Base-by-base conservation (phyloP, 2,113 vertebrate species). In the Ursus arctos region DNA sequence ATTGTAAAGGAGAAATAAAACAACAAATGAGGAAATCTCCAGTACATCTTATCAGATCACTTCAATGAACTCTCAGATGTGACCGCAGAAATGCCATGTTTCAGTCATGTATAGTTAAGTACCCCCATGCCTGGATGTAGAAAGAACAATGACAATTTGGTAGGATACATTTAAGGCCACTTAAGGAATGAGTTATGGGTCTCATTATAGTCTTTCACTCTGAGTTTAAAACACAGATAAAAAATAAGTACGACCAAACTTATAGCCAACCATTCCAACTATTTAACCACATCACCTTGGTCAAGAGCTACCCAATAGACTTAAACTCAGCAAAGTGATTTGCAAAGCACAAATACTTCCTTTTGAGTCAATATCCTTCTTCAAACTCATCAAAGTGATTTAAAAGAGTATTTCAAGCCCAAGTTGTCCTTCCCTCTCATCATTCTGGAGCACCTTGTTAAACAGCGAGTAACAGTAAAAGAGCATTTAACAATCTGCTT, bases 401-500 rank as follows among this genome's bases (percentile, higher is more conserved):
- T 95, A 97, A 69, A 98, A 69, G 93, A 93, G 83, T 59, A 89
- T 26, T 82, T 96, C 28, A 65, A 91, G 61, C 61, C 81, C 9
- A 97, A 80, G 82, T 77, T 93, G 10, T 82, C 85, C 49, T 96
- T 96, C 74, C 88, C 71, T 94, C 92, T 95, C 93, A 91, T 28
- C 93, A 94, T n/a, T 71, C 53, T 51, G 87, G 95, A 98, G 63
- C 83, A 98, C 86, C 93, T 98, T 98, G 97, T 97, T 95, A 97
- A 98, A 97, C 91, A 97, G 69, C 77, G 8, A 97, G 81, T 63
- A 94, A 91, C 51, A 6, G 91, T 85, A 97, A 87, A 92, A 94
- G 95, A 79, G 33, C 86, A 88, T 97, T 98, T 97, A 98, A 88
- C 98, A 97, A 97, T 97, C 98, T 98, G 97, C 91, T 98, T 76